Evolutionary conservation across 2,888 invertebrate species (phyloP), one percentile per base, ranked within the genome.

Genomic region (Alentia gelatinosa): DNA sequence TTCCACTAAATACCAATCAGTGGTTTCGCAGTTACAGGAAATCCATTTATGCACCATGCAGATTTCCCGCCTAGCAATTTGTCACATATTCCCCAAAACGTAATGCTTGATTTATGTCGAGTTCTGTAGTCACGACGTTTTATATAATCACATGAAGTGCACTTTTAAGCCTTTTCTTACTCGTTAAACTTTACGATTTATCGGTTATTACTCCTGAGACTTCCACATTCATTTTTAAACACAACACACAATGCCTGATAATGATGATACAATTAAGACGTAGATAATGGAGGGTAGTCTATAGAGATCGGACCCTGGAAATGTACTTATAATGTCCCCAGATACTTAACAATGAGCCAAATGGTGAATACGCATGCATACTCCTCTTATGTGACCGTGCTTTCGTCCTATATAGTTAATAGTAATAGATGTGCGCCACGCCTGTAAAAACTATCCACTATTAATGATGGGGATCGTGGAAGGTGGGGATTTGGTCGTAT

Each of bases 401-500:
- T 56, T 56, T 19, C 19, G 23, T 19, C 56, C 56, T 56, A 56
- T 56, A 56, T n/a, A 56, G 56, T 56, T 56, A 56, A 56, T 56
- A 74, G 30, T 74, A 12, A 33, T 74, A 33, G 26, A 74, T 74
- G 33, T 74, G 74, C 19, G 56, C 56, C n/a, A 19, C 3, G n/a
- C 3, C 56, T 56, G 19, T 56, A 19, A 4, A 26, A 26, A 33
- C n/a, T 15, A 33, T 74, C 30, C 12, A 33, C n/a, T 35, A 79
- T 79, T 79, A 79, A 79, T 5, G 39, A 7, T 15, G 26, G 56
- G 3, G 56, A 33, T 5, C 30, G 26, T 12, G 39, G 39, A n/a
- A n/a, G 19, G 37, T 37, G 39, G 19, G 79, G 79, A 79, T 79
- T 79, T 23, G 79, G 79, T 37, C n/a, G 79, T 79, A 79, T 79